A percentile compares a stretch with the other conserved stretches of the same genome.
Evolutionary conservation across 2,888 invertebrate species (phyloP).

Genomic region (Cataglyphis albicans): DNA sequence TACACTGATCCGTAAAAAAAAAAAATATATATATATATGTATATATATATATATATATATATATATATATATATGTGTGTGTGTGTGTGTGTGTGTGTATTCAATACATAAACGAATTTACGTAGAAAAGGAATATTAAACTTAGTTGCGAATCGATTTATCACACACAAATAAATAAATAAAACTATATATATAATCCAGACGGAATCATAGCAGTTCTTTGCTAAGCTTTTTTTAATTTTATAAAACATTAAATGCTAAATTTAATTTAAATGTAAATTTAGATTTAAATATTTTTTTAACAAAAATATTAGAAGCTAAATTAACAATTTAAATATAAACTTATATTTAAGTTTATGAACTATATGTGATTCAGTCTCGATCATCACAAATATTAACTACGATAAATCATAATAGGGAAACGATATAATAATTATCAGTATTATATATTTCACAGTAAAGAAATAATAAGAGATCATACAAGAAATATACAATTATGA

Average conservation of each 20-base stretch:
- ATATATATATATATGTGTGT: conserved; percentile 39
- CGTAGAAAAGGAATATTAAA: conserved; percentile 78
- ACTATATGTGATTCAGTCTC: conserved; percentile 72
- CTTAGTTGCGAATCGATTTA: conserved; percentile 73
- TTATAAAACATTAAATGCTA: conserved; percentile 51
- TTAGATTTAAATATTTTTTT: conserved; percentile 33
- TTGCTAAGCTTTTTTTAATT: conserved; percentile 18
- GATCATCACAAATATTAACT: conserved; percentile 68
- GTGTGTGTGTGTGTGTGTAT: conserved; percentile 40
- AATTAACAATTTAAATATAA: conserved; percentile 31
- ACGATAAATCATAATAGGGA: conserved; percentile 70
- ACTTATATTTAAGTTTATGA: conserved; percentile 3
- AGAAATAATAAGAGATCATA: conserved; percentile 78
- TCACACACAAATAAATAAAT: conserved; percentile 78
- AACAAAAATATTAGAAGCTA: conserved; percentile 24
- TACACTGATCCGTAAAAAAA: conserved; percentile 74
- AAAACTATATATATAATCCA: conserved; percentile 59
- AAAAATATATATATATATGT: too few relatives aligned
- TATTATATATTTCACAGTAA: conserved; percentile 71
- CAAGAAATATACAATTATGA: conserved; percentile 78
- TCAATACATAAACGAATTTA: conserved; percentile 67
- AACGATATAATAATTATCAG: conserved; percentile 61
- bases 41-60: too few relatives aligned
- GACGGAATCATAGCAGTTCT: conserved; percentile 73
- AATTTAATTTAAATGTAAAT: conserved; percentile 36